phyloP scores from a whole-genome alignment of 2,113 vertebrate species.

The Canis aureus region DNA sequence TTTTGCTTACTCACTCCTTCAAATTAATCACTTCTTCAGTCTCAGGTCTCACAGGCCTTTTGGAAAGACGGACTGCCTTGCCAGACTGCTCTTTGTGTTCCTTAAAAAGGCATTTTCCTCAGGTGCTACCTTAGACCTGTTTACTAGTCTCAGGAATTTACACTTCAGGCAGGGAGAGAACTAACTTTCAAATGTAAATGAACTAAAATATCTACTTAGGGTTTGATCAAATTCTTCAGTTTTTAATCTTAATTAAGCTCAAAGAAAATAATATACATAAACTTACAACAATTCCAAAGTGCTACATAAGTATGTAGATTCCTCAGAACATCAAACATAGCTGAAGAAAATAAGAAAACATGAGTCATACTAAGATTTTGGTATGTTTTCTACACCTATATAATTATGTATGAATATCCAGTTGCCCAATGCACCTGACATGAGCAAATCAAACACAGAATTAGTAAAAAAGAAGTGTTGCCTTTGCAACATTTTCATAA shows the following conservation, averaged over 20 bases:
- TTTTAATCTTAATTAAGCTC: background rate
- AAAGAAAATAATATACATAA: background rate
- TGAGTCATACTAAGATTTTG: background rate
- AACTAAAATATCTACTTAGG: background rate
- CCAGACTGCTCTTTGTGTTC: background rate
- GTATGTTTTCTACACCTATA: background rate
- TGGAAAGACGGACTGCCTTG: background rate
- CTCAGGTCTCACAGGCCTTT: background rate
- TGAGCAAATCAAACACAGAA: background rate
- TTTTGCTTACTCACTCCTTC: background rate
- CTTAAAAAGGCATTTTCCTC: background rate
- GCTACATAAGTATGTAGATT: background rate
- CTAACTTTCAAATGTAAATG: background rate
- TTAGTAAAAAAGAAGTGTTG: background rate
- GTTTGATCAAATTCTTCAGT: background rate
- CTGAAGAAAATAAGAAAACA: background rate
- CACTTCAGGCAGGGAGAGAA: background rate
- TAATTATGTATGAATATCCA: background rate
- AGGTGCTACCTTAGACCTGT: background rate
- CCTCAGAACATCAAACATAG: background rate
- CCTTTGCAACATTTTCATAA: background rate
- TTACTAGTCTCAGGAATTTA: background rate
- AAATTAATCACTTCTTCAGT: background rate
- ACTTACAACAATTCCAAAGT: background rate
- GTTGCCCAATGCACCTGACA: background rate